Evolutionary conservation across 2,113 vertebrate genomes (phyloP), one percentile per base, ranked within the genome.

Genomic region (Oreotrochilus melanogaster): DNA sequence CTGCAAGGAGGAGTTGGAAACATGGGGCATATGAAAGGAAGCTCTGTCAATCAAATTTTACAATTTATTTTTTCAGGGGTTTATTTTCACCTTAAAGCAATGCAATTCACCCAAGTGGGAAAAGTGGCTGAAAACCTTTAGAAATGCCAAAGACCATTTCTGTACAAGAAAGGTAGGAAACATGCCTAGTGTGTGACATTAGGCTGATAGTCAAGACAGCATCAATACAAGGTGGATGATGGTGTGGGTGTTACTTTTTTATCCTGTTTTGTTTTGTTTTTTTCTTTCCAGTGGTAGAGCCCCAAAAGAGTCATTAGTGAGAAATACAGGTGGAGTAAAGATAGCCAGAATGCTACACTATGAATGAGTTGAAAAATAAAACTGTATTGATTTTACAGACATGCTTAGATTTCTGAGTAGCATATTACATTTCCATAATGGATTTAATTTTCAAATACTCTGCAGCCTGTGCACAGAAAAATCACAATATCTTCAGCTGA

Each of bases 11-110:
- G 86, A 92, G 87, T 24, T 86, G 87, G 81, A 92, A 92, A 92
- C 78, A 76, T 2, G 2, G 33, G 22, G 42, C 72, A 19, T 89
- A 61, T 88, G 80, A 93, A 96, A 83, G 42, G 53, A 89, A 91
- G 56, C 47, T 65, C 84, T 86, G 93, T 83, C 94, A 94, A 96
- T 95, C 93, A 91, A 66, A 91, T 74, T 81, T 96, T 91, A 89
- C 82, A 80, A 95, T 89, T 88, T 92, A 69, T 92, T 95, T 93
- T 90, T 93, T 56, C 89, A 79, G 39, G 65, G 23, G 39, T 85
- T 94, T 96, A 56, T 95, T 96, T 95, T 93, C 73, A 92, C 60
- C 86, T 81, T 69, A 93, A 91, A 96, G 93, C 67, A 80, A 88
- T 91, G 78, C 70, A 96, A 85, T 95, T 94, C 93, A 94, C 69